These are phyloP conservation scores for Cheilosia pagana DNA, from an alignment of 2,888 invertebrate genomes.

Conservation along the genomic window DNA sequence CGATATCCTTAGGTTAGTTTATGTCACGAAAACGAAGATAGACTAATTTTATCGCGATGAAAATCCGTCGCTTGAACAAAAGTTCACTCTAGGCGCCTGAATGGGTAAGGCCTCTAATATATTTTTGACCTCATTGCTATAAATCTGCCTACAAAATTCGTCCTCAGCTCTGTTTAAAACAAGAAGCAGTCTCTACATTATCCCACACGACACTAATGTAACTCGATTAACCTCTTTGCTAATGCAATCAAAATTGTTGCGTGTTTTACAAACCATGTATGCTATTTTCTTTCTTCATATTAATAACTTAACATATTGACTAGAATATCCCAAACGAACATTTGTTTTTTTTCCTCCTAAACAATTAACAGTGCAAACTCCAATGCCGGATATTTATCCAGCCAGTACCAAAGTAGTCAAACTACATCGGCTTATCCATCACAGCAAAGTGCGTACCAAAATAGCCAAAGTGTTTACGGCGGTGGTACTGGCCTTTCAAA, in stretches of 20 bases:
- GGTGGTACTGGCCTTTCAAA: constrained; percentile 83
- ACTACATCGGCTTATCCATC: constrained; percentile 83
- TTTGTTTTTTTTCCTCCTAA: constrained; percentile 61
- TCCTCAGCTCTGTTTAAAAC: background rate
- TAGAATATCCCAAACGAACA: constrained; percentile 57
- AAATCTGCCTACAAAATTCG: too few species aligned
- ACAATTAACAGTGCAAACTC: constrained; percentile 81
- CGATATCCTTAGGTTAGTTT: too few species aligned
- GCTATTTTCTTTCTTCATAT: constrained; percentile 28
- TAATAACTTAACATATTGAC: constrained; percentile 64
- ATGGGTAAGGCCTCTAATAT: too few species aligned
- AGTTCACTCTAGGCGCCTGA: too few species aligned
- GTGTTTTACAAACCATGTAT: constrained; percentile 14
- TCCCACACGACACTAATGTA: background rate
- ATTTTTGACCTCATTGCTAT: background rate
- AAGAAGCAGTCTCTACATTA: constrained; percentile 21
- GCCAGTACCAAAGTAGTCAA: constrained; percentile 79
- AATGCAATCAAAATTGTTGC: constrained; percentile 14
- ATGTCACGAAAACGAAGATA: too few species aligned
- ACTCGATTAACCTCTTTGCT: constrained; percentile 42
- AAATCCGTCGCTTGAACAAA: too few species aligned
- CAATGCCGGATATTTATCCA: constrained; percentile 83
- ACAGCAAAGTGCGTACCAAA: constrained; percentile 84
- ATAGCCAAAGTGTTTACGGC: constrained; percentile 84
- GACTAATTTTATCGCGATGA: too few species aligned